These are phyloP conservation scores for Biston betularia DNA, from an alignment of 2,888 invertebrate species.

Conservation along the genomic window DNA sequence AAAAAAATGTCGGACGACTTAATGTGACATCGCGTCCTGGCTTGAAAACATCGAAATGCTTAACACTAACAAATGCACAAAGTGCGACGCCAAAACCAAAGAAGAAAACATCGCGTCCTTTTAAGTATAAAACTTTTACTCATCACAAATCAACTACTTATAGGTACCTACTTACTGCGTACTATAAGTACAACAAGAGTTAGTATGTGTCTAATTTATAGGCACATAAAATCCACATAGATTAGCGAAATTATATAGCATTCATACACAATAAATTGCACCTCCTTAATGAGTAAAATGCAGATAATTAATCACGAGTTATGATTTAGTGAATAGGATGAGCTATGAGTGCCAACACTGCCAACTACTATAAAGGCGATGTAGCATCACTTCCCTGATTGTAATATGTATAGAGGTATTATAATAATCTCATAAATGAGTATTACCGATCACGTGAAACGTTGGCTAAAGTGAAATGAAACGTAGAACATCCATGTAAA, in stretches of 20 bases:
- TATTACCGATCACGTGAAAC: constrained; percentile 28
- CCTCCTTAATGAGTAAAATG: constrained; percentile 34
- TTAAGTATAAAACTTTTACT: no score
- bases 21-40: no score
- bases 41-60: no score
- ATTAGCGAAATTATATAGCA: constrained; percentile 8
- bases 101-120: no score
- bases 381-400: constrained; percentile 43
- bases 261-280: constrained; percentile 24
- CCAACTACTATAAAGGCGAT: constrained; percentile 50
- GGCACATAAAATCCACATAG: neutral
- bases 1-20: no score
- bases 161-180: no score
- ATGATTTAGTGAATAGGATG: constrained; percentile 40
- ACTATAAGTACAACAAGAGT: neutral
- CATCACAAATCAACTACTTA: no score
- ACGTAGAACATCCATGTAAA: neutral
- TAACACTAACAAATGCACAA: no score
- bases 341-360: constrained; percentile 37
- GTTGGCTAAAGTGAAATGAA: constrained; percentile 9
- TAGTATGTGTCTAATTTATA: neutral
- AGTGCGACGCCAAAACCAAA: no score
- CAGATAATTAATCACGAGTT: constrained; percentile 44
- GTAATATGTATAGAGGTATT: constrained; percentile 2
- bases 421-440: neutral